Evolutionary conservation across 1,140 invertebrate species (phyloP).

Genomic region (Heterodera schachtii): DNA sequence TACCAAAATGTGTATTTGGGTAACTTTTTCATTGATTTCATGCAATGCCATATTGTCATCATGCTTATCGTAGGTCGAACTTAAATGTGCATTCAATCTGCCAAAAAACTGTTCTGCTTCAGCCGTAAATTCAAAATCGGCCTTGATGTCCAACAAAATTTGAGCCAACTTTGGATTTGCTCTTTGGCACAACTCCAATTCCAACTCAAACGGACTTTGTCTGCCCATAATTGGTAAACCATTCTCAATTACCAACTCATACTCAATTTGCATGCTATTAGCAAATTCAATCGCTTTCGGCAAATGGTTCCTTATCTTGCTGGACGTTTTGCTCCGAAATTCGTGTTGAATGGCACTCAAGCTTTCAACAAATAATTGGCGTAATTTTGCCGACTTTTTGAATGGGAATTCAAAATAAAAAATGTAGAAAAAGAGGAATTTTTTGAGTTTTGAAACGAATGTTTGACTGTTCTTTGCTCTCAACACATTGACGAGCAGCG

Average conservation of each 20-base stretch:
- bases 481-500: not conserved
- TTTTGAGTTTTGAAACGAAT: not conserved
- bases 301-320: too few species aligned
- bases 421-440: not conserved
- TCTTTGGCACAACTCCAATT: not conserved
- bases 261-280: not conserved
- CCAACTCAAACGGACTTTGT: not conserved
- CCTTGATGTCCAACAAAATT: not conserved
- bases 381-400: too few species aligned
- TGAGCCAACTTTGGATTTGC: not conserved
- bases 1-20: not conserved
- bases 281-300: not conserved
- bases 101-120: not conserved
- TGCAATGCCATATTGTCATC: not conserved
- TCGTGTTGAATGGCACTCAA: not conserved
- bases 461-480: not conserved
- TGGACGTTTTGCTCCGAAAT: too few species aligned
- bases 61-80: not conserved
- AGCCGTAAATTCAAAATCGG: not conserved
- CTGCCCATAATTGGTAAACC: not conserved
- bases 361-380: not conserved
- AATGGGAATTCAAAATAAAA: not conserved
- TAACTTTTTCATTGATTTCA: not conserved
- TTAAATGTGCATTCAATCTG: not conserved
- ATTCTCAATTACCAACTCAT: not conserved